Evolutionary conservation across 1,140 invertebrate species (phyloP), one percentile per base, ranked within the genome.

Genomic region (Drosophila aff.): DNA sequence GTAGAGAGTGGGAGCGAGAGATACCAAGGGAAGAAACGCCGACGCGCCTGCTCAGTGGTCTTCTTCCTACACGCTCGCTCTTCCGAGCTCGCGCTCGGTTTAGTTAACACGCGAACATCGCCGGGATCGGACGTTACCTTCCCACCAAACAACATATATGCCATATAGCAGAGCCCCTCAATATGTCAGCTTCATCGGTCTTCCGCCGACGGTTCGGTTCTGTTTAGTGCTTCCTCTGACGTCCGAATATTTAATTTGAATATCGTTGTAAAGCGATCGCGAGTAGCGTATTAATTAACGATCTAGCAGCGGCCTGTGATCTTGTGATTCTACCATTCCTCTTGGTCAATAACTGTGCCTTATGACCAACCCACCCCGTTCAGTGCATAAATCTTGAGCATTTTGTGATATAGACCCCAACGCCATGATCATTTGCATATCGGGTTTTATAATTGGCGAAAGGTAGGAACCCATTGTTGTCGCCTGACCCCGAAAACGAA

Each of bases 391-490:
- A 79, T 79, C 53, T 72, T 53, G 15, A 38, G 9, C 38, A 40
- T 50, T 50, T 73, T 68, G 50, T 71, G 66, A 73, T 58, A 50
- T 28, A 31, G 11, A 6, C 31, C 26, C 33, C 65, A 93, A 26
- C 65, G 93, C 79, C 65, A 95, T 95, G 95, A 95, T 95, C 90
- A 95, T 95, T 91, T 95, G 95, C 90, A 94, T 95, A 86, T 95
- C 95, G 60, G 95, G 95, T 94, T 95, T 95, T 93, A 92, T 94
- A 91, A 94, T 94, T 94, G 93, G 95, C 94, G 93, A 95, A 95
- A 95, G 94, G 92, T 95, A 95, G 90, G 47, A 86, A 59, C 60
- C 65, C 46, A 50, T 49, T 40, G 53, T 40, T 11, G 21, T 11
- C 9, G 40, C 21, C 55, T 61, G 61, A 62, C 64, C 46, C 33